Percentiles rank a stretch among this genome's conserved stretches.
phyloP scores from a whole-genome alignment of 1,140 invertebrate species.

The Aphaenogaster floridana region DNA sequence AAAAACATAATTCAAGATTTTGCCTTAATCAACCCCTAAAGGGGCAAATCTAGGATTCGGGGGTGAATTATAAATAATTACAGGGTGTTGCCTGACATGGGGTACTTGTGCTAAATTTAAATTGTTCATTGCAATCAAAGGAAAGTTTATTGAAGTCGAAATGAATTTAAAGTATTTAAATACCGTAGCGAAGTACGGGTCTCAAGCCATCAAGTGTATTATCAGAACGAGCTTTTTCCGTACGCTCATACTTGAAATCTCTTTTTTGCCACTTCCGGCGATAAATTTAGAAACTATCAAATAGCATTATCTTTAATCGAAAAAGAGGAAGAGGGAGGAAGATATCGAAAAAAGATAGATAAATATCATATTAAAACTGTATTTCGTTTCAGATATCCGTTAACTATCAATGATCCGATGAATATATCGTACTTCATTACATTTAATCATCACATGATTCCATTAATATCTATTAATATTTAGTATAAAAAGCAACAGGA shows the following conservation, averaged over 20 bases:
- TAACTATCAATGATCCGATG: not conserved
- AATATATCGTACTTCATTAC: not conserved
- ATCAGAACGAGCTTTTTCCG: slow-evolving; percentile 29
- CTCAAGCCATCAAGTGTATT: not conserved
- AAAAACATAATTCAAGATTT: too few species aligned
- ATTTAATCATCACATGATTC: not conserved
- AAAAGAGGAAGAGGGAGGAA: not conserved
- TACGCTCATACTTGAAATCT: not conserved
- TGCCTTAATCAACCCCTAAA: too few species aligned
- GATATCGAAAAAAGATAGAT: not conserved
- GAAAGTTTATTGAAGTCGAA: too few species aligned
- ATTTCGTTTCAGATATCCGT: not conserved
- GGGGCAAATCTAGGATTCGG: too few species aligned
- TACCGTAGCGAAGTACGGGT: too few species aligned
- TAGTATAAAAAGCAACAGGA: not conserved
- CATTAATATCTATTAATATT: not conserved
- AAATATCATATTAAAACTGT: not conserved
- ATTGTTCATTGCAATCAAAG: too few species aligned
- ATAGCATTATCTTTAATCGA: not conserved
- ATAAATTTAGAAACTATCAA: not conserved
- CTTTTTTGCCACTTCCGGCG: slow-evolving; percentile 8
- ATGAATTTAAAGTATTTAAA: too few species aligned
- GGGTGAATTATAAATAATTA: too few species aligned
- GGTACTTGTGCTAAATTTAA: too few species aligned
- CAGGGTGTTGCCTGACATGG: too few species aligned